A percentile compares a stretch with the other conserved stretches of the same genome.
These are phyloP conservation scores for Sebastes vulpes DNA, from an alignment of 2,797 vertebrate species.

Conservation along the genomic window DNA sequence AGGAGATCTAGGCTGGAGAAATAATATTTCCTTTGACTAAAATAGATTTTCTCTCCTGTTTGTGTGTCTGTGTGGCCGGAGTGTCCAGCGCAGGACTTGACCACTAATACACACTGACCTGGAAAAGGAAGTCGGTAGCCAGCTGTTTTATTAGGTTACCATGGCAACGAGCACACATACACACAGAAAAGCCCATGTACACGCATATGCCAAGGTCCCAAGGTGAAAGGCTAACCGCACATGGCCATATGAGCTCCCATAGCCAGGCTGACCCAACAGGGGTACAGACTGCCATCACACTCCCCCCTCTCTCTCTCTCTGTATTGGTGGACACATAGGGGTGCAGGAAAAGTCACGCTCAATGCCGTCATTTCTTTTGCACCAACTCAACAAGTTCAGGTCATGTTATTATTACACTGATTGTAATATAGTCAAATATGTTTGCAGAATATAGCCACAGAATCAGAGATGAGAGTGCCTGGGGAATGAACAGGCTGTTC, in stretches of 20 bases:
- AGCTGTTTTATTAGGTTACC: constrained; percentile 63
- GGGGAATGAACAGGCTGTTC: constrained; percentile 11
- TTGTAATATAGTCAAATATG: constrained; percentile 33
- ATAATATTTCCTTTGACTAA: neutral
- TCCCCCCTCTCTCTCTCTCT: neutral
- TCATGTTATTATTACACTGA: constrained; percentile 48
- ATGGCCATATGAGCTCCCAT: constrained; percentile 59
- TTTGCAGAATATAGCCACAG: constrained; percentile 43
- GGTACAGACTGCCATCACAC: constrained; percentile 16
- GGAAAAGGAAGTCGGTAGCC: constrained; percentile 49
- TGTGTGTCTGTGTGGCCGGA: neutral
- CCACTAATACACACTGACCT: constrained; percentile 56
- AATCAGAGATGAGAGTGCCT: constrained; percentile 23
- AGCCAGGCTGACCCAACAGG: constrained; percentile 53
- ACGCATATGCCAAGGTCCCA: constrained; percentile 49
- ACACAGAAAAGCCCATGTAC: neutral
- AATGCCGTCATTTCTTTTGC: constrained; percentile 10
- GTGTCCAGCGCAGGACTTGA: neutral
- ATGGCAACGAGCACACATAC: constrained; percentile 30
- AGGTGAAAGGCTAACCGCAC: constrained; percentile 35
- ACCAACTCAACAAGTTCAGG: constrained; percentile 28
- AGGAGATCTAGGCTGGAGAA: neutral
- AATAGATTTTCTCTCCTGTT: neutral
- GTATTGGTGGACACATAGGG: constrained; percentile 8
- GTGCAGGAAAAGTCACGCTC: neutral